Evolutionary conservation across 1,140 invertebrate species (phyloP).

Genomic region (Cheumatopsyche charites): DNA sequence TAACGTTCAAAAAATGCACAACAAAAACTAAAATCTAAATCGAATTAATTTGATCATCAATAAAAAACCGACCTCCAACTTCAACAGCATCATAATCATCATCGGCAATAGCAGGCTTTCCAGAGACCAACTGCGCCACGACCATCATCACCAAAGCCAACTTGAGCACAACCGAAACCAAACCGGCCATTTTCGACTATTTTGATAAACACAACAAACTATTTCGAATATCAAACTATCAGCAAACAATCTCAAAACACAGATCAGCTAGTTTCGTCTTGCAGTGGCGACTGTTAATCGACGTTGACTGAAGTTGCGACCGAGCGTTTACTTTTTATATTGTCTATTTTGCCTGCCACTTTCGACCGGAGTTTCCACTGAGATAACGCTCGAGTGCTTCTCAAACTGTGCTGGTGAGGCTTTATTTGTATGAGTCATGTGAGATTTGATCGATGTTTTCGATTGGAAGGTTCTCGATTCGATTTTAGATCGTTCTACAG

Average conservation of each 20-base stretch:
- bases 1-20: no score
- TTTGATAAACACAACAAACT: background rate
- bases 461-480: no score
- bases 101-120: slow-evolving; percentile 1
- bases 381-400: slow-evolving; percentile 21
- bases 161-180: background rate
- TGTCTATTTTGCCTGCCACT: slow-evolving; percentile 34
- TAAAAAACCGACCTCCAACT: slow-evolving; percentile 26
- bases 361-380: slow-evolving; percentile 16
- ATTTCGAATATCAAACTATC: background rate
- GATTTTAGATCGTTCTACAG: no score
- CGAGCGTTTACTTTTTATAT: slow-evolving; percentile 37
- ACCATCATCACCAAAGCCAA: slow-evolving; percentile 1
- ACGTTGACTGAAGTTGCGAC: slow-evolving; percentile 20
- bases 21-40: no score
- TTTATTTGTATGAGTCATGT: background rate
- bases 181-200: slow-evolving; percentile 16
- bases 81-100: slow-evolving; percentile 25
- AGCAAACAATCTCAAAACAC: no score
- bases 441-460: no score
- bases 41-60: no score
- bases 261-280: background rate
- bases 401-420: slow-evolving; percentile 9
- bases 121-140: background rate
- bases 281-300: slow-evolving; percentile 15